Percentiles rank a stretch among this genome's conserved stretches.
These are phyloP conservation scores for Eurystomus glaucurus DNA, from an alignment of 2,797 vertebrate species.

Conservation along the genomic window DNA sequence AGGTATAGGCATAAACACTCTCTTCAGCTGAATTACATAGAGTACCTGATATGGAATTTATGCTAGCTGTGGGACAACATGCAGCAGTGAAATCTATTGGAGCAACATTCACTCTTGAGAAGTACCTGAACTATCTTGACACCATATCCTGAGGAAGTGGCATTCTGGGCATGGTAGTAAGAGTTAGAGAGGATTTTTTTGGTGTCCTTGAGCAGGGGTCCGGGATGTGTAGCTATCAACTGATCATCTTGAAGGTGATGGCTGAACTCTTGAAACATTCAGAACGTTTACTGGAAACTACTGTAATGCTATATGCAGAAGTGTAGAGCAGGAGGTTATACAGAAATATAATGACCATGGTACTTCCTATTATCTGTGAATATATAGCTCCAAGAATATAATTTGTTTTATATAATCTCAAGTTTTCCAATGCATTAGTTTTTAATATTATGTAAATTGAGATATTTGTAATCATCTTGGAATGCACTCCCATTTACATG, in stretches of 20 bases:
- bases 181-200: neutral
- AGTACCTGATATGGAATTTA: neutral
- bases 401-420: neutral
- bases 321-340: neutral
- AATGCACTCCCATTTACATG: neutral
- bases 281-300: neutral
- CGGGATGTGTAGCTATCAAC: neutral
- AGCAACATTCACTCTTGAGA: neutral
- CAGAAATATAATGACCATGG: neutral
- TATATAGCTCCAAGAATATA: neutral
- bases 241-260: neutral
- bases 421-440: neutral
- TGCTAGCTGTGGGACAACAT: neutral
- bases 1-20: neutral
- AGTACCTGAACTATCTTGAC: neutral
- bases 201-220: neutral
- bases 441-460: neutral
- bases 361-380: neutral
- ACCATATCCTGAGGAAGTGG: rapidly evolving
- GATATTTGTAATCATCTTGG: neutral
- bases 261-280: neutral
- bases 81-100: neutral
- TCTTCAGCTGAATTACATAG: neutral
- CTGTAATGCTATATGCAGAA: neutral
- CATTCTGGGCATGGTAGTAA: neutral